A percentile compares a stretch with the other conserved stretches of the same genome.
These are phyloP conservation scores for Rhineura floridana DNA, from an alignment of 2,113 vertebrate species.

Conservation along the genomic window DNA sequence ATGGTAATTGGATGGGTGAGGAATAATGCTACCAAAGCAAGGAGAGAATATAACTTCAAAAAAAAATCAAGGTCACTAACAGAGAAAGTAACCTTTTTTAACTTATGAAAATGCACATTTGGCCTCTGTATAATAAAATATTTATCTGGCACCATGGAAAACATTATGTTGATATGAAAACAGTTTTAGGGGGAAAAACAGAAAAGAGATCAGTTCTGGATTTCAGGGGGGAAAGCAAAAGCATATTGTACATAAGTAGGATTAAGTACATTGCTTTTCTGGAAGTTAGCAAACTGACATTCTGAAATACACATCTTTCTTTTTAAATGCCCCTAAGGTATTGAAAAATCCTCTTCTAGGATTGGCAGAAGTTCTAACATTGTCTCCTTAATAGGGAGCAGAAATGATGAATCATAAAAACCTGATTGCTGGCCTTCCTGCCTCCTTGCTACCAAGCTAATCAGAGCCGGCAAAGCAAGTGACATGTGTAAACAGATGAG, in stretches of 20 bases:
- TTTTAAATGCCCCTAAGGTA: slow-evolving; percentile 54
- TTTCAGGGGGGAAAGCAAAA: slow-evolving; percentile 36
- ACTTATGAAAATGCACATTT: slow-evolving; percentile 76
- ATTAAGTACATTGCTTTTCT: slow-evolving; percentile 54
- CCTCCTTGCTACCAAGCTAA: slow-evolving; percentile 73
- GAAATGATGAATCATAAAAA: slow-evolving; percentile 78
- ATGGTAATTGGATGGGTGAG: slow-evolving; percentile 94
- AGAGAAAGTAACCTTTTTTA: slow-evolving; percentile 74
- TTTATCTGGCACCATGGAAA: slow-evolving; percentile 74
- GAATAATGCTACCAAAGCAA: slow-evolving; percentile 90
- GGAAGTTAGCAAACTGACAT: slow-evolving; percentile 62
- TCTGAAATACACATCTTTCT: slow-evolving; percentile 56
- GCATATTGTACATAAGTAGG: slow-evolving; percentile 60
- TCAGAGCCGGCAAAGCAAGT: slow-evolving; percentile 51
- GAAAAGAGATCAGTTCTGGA: slow-evolving; percentile 49
- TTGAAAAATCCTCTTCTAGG: slow-evolving; percentile 58
- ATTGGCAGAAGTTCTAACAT: slow-evolving; percentile 72
- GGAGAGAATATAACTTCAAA: slow-evolving; percentile 68
- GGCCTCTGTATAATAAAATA: slow-evolving; percentile 68
- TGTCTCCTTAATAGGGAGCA: slow-evolving; percentile 75
- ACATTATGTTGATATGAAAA: slow-evolving; percentile 64
- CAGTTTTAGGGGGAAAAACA: slow-evolving; percentile 62
- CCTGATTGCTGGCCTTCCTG: slow-evolving; percentile 75
- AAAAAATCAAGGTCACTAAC: slow-evolving; percentile 79
- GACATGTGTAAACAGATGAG: slow-evolving; percentile 75